Evolutionary conservation across 2,888 invertebrate species (phyloP), one percentile per base, ranked within the genome.

Genomic region (Pristionchus maxplancki): DNA sequence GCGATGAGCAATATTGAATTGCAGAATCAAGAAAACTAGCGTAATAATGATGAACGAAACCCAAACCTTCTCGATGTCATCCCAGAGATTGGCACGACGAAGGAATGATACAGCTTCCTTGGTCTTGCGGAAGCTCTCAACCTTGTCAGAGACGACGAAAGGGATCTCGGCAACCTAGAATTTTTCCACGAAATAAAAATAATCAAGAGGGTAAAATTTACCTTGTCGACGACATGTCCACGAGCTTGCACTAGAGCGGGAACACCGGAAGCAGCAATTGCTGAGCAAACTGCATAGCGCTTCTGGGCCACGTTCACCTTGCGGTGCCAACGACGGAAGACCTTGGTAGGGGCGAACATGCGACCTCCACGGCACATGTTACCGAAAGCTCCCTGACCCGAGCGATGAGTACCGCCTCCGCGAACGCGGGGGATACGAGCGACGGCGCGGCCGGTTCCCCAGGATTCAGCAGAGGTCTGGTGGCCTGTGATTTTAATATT

Each of bases 341-440:
- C n/a, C n/a, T n/a, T n/a, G n/a, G n/a, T n/a, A n/a, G n/a, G n/a
- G n/a, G n/a, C n/a, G n/a, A n/a, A n/a, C n/a, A n/a, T n/a, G n/a
- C n/a, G n/a, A 78, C 99, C 99, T 91, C 99, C 99, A 95, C 99
- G 97, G 96, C 99, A 99, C 99, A 99, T 99, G 96, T 99, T 99
- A 91, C 99, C 99, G 95, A 99, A 99, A 88, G 99, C 99, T 96
- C 99, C 99, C 96, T 99, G 99, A 89, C 99, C 99, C 48, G 99
- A 99, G 92, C 99, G 97, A 95, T 99, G 99, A 95, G 99, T 99
- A 96, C 99, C 99, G 95, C 99, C 99, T 95, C 99, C 99, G 91
- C 99, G 97, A 0, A 99, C 99, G 97, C 99, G 97, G 48, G 99
- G 99, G 95, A 99, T 99, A 97, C 99, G 98, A 67, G 99, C 99